Base-by-base conservation (phyloP, 1,140 invertebrate genomes). In the Luehdorfia chinensis region DNA sequence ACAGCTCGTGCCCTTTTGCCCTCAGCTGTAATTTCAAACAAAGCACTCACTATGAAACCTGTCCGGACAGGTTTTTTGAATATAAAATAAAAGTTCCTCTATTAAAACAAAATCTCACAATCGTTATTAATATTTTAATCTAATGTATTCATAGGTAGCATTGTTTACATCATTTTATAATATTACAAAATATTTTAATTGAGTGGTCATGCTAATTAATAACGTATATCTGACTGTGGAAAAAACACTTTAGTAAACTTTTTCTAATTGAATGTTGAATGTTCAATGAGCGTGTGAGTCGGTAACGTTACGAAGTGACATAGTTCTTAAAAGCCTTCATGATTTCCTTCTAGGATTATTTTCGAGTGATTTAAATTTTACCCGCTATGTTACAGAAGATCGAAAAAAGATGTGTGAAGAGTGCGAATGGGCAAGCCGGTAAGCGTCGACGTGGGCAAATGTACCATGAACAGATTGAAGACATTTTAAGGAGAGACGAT, bases 61-160 rank as follows among this genome's bases (percentile, higher is more conserved):
- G 9, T 31, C 12, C 8, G 6, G 4, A n/a, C 8, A 9, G 2
- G 12, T 41, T 28, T 27, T 43, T 28, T 28, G 27, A 16, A 18
- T 18, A 18, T 30, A 11, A 30, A 30, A 30, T 30, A 19, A 31
- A 31, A 31, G 30, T 30, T 30, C 28, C 23, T 11, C 27, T 5
- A 18, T 43, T 18, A 43, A 28, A 14, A 14, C 27, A 23, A 43
- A 43, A n/a, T n/a, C n/a, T 28, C 39, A 7, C 9, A 12, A 28
- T 43, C 3, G 14, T 30, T 30, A 43, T 43, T 43, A 43, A 43
- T 18, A 27, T 30, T 43, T 41, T n/a, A 43, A 28, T 30, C 15
- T 43, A 43, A 43, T 43, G 15, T 43, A 43, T 43, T 30, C 39
- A 30, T 30, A 18, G 14, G 12, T 21, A 39, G 11, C 23, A 41